phyloP scores from a whole-genome alignment of 2,888 invertebrate genomes.

The Acleris holmiana region DNA sequence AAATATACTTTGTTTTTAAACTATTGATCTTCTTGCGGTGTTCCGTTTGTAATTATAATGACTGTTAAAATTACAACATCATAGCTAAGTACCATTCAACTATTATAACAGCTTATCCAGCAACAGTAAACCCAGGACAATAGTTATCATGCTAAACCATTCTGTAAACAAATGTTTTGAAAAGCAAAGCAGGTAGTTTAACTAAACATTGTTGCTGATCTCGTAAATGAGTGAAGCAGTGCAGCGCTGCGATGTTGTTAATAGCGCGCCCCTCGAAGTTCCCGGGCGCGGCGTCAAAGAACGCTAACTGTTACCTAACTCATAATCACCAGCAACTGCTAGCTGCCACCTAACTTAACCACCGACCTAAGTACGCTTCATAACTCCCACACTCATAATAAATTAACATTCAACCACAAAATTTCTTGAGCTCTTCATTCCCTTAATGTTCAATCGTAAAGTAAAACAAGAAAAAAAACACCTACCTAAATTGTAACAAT shows the following conservation, averaged over 20 bases:
- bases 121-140: too few relatives aligned
- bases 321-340: conserved; percentile 66
- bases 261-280: conserved; percentile 56
- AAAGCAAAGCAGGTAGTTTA: too few relatives aligned
- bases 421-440: conserved; percentile 47
- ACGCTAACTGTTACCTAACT: conserved; percentile 65
- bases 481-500: conserved; percentile 66
- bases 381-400: conserved; percentile 11
- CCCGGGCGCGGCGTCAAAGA: conserved; percentile 57
- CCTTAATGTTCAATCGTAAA: conserved; percentile 52
- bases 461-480: conserved; percentile 47
- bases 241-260: conserved; percentile 42
- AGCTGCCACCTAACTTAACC: conserved; percentile 49
- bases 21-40: too few relatives aligned
- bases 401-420: conserved; percentile 49
- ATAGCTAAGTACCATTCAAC: too few relatives aligned
- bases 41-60: too few relatives aligned
- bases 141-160: too few relatives aligned
- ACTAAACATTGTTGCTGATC: too few relatives aligned
- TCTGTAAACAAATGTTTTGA: too few relatives aligned
- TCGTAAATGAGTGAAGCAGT: too few relatives aligned
- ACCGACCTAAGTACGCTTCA: conserved; percentile 44
- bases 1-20: too few relatives aligned
- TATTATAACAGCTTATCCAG: too few relatives aligned
- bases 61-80: too few relatives aligned